Base-by-base conservation (phyloP, 2,113 vertebrate species). In the Xenopus borealis region DNA sequence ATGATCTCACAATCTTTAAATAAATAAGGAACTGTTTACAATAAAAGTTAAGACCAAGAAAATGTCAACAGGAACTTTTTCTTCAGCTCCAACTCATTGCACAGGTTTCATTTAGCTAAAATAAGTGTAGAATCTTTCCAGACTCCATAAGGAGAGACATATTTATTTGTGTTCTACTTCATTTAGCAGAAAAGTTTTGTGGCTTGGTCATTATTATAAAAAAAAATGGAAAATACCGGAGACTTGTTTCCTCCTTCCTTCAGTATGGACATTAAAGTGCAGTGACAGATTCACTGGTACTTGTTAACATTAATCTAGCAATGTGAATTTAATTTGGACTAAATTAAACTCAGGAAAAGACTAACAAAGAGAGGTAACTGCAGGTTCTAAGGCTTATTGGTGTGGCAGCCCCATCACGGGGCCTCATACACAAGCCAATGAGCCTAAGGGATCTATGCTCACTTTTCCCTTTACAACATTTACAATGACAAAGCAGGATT, bases 221-320 rank as follows among this genome's bases (percentile, higher is more conserved):
- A 76, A 44, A 62, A 62, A 57, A 52, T n/a, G 57, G 19, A 50
- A 68, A 68, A 68, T 17, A 75, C 27, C 18, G 58, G 66, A 44
- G 18, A 27, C 6, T 2, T 50, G 46, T 11, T 11, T n/a, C 23
- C 50, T 62, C 62, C 50, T 62, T 53, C 69, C 13, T 20, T n/a
- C 63, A 30, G 62, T 58, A 76, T 76, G 59, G 73, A 13, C 73
- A 69, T 63, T 63, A 66, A 44, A 76, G 66, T 63, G 62, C 53
- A 76, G 63, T 69, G 69, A 76, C 63, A 59, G 62, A 76, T 76
- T 66, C 69, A 69, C 62, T 76, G 62, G 69, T 76, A 69, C 69
- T 57, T 53, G 73, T 58, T 76, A 69, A 76, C 58, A 69, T 69
- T 76, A 69, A 76, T 69, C 45, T 63, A 76, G 66, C 73, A 76